Base-by-base conservation (phyloP, 2,113 vertebrate genomes). In the Sinocyclocheilus anophthalmus region DNA sequence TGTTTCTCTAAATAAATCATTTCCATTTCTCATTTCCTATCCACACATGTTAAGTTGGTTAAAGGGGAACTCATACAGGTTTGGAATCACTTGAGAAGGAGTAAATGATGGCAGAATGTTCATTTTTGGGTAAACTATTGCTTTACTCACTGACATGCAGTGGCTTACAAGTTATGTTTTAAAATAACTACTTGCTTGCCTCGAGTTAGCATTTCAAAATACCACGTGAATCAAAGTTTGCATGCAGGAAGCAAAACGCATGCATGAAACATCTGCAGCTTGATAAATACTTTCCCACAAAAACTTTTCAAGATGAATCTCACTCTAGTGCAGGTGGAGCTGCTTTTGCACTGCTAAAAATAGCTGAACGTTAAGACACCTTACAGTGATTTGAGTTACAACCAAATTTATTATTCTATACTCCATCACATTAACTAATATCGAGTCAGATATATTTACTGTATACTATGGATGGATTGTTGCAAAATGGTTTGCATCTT, bases 331-430 rank as follows among this genome's bases (percentile, higher is more conserved):
- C 83, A 85, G 48, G 48, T 82, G 20, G 10, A 55, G 10, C 78
- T 57, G 14, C 45, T 76, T 87, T 65, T 48, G 45, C 18, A 24
- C 24, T 5, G n/a, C 59, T 81, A 88, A 69, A 88, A 81, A 88
- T 88, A 69, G 83, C 77, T 5, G 70, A 18, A 48, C 11, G 69
- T 50, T 55, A 76, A 70, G n/a, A n/a, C 61, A 22, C 76, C 76
- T 75, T 39, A 53, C 24, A 39, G 69, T 24, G 53, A 63, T 45
- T 20, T 26, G 4, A 16, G 16, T 39, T 11, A 9, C 48, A 76
- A n/a, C 37, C 14, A 14, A 37, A 53, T 78, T 22, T 14, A 65
- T 63, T 53, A 42, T 53, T 75, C 42, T 37, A 1, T 30, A 70
- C 14, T 84, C 48, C 50, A 11, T 59, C 26, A 20, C 30, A 72